Evolutionary conservation across 2,888 invertebrate genomes (phyloP).

Genomic region (Latheticus oryzae): DNA sequence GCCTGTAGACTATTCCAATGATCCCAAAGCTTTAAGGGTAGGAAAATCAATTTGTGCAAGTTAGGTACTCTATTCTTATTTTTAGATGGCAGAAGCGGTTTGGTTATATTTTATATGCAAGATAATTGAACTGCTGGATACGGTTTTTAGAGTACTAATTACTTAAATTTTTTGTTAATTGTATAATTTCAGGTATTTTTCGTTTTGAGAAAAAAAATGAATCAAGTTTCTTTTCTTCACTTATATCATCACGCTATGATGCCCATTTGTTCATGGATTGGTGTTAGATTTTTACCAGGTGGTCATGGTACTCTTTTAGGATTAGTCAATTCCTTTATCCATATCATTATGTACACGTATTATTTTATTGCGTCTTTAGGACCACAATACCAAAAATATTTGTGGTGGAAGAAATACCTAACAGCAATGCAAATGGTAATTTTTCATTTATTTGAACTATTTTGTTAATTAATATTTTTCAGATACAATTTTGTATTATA

Average conservation of each 20-base stretch:
- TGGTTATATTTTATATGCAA: conserved; percentile 69
- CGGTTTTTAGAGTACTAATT: too few relatives aligned
- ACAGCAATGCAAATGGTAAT: conserved; percentile 91
- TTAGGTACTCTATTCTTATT: conserved; percentile 22
- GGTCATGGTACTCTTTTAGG: conserved; percentile 86
- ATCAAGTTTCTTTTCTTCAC: conserved; percentile 76
- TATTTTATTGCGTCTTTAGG: conserved; percentile 91
- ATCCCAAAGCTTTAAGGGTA: conserved; percentile 68
- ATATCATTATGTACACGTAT: conserved; percentile 94
- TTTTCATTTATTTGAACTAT: neutral
- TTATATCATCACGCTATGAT: conserved; percentile 75
- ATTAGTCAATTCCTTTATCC: conserved; percentile 92
- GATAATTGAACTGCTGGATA: conserved; percentile 69
- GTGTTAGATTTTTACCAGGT: conserved; percentile 69
- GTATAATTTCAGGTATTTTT: conserved; percentile 73
- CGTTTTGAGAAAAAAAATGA: conserved; percentile 75
- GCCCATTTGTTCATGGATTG: conserved; percentile 70
- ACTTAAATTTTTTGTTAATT: too few relatives aligned
- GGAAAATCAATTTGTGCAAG: conserved; percentile 30
- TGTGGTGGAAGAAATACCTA: conserved; percentile 95
- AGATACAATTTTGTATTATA: conserved; percentile 82
- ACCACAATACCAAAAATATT: conserved; percentile 85
- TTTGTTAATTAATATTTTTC: conserved; percentile 53
- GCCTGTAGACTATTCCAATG: conserved; percentile 74
- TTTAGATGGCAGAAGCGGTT: conserved; percentile 62